Percentiles rank a stretch among this genome's conserved stretches.
Conservation (phyloP, 1,140 invertebrate species). For the Drosophila virilis region DNA sequence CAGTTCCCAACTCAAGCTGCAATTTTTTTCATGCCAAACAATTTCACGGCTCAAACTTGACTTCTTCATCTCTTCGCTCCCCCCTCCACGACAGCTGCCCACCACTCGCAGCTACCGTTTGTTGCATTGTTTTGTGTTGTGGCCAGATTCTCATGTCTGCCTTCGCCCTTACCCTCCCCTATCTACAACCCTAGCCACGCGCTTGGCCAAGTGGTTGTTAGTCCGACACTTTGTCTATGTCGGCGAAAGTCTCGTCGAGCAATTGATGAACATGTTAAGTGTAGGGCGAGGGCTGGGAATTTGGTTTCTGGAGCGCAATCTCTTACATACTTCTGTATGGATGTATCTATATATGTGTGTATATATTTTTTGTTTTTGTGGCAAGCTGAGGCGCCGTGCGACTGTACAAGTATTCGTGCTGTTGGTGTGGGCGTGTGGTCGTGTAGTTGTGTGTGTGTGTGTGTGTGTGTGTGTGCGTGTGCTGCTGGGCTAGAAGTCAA, state of each 20-base stretch:
- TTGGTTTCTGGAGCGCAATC: constrained; percentile 60
- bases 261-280: constrained; percentile 82
- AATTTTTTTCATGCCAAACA: constrained; percentile 49
- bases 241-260: constrained; percentile 54
- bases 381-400: constrained; percentile 1
- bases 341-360: not conserved
- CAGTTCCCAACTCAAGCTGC: constrained; percentile 44
- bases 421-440: not conserved
- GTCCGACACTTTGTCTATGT: constrained; percentile 71
- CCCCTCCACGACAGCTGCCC: too few species aligned
- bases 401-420: constrained; percentile 24
- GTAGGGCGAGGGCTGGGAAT: constrained; percentile 57
- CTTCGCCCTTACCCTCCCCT: too few species aligned
- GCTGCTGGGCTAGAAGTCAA: constrained; percentile 65
- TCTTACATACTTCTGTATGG: constrained; percentile 25
- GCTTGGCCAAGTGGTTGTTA: constrained; percentile 26
- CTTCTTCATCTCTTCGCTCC: constrained; percentile 3
- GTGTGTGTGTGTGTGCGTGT: constrained; percentile 44
- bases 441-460: constrained; percentile 32
- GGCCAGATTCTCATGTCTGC: constrained; percentile 56
- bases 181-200: not conserved
- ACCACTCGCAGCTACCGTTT: constrained; percentile 21
- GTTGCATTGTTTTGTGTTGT: constrained; percentile 66
- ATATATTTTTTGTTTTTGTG: not conserved
- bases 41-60: constrained; percentile 52